Conservation (phyloP, 2,113 vertebrate species). For the Isurus oxyrinchus region DNA sequence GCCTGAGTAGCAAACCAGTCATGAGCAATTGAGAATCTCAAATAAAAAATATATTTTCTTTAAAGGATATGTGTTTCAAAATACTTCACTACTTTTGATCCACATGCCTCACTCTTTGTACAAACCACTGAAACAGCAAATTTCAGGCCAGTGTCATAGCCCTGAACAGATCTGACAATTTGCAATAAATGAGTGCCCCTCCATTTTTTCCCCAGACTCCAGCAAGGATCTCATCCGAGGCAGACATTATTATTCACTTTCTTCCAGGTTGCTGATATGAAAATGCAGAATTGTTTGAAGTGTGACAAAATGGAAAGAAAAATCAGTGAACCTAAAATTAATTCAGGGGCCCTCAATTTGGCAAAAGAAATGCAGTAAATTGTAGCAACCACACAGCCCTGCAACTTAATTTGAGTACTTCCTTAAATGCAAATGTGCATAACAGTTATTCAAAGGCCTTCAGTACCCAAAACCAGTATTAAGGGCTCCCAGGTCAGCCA, state of each 20-base stretch:
- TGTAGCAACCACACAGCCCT: background rate
- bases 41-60: background rate
- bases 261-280: background rate
- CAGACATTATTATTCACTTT: background rate
- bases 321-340: background rate
- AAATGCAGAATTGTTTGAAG: background rate
- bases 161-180: background rate
- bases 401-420: background rate
- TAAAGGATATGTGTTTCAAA: background rate
- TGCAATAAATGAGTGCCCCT: background rate
- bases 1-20: background rate
- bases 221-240: background rate
- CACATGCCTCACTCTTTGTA: background rate
- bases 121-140: background rate
- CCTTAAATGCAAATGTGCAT: background rate
- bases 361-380: background rate
- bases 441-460: background rate
- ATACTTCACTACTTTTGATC: background rate
- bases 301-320: background rate
- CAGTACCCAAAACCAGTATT: background rate
- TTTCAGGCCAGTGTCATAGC: background rate
- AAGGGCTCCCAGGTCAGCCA: background rate
- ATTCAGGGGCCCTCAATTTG: background rate
- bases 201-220: background rate
- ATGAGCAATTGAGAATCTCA: background rate